Conservation (phyloP, 2,797 vertebrate species). For the Peromyscus aztecus region DNA sequence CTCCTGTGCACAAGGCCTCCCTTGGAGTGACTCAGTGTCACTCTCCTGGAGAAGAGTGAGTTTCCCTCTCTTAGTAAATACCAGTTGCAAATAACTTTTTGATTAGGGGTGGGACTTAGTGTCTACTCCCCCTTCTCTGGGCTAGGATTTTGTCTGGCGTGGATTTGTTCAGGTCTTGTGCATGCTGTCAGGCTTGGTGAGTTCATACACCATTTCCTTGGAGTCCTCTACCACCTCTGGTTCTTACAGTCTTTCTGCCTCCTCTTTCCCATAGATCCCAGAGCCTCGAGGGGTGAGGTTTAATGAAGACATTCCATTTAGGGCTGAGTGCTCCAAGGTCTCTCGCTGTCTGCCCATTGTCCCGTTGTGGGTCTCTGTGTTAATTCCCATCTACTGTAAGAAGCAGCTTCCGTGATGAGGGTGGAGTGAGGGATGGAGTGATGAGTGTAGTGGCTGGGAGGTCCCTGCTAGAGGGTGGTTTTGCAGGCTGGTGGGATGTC, state of each 20-base stretch:
- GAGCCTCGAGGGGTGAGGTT: background rate
- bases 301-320: background rate
- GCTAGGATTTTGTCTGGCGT: background rate
- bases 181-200: background rate
- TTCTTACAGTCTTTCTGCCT: background rate
- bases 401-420: background rate
- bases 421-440: background rate
- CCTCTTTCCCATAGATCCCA: background rate
- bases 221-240: background rate
- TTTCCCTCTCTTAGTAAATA: background rate
- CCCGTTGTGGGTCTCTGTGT: background rate
- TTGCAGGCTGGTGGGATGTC: background rate
- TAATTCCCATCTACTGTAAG: background rate
- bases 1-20: background rate
- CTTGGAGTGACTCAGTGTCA: background rate
- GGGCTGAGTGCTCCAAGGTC: background rate
- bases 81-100: background rate
- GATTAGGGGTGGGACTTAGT: background rate
- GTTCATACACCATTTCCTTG: background rate
- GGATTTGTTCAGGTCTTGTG: background rate
- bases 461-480: background rate
- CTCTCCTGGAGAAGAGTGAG: background rate
- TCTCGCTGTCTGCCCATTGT: background rate
- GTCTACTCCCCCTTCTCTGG: background rate
- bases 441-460: background rate